A percentile compares a stretch with the other conserved stretches of the same genome.
These are phyloP conservation scores for Nematostella vectensis DNA, from an alignment of 92 coral and sea anemone species.

Conservation along the genomic window DNA sequence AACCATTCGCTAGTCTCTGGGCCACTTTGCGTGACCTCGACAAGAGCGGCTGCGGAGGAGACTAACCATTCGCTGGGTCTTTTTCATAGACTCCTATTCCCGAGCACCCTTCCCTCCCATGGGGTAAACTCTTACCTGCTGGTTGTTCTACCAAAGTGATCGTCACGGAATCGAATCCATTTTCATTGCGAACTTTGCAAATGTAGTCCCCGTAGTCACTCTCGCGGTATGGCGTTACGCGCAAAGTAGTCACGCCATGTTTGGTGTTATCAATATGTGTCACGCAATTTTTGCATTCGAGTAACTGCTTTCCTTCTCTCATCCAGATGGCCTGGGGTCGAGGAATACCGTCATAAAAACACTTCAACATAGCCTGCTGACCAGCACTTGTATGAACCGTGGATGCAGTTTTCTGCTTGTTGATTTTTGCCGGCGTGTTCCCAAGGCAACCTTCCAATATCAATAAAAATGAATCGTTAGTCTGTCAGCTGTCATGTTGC, in stretches of 20 bases:
- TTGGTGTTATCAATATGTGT: constrained; percentile 37
- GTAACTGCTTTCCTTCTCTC: constrained; percentile 30
- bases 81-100: too few relatives aligned
- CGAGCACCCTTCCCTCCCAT: too few relatives aligned
- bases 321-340: constrained; percentile 52
- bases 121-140: constrained; percentile 14
- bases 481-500: too few relatives aligned
- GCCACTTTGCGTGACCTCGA: too few relatives aligned
- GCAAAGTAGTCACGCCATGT: constrained; percentile 40
- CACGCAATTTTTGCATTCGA: constrained; percentile 50
- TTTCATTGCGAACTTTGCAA: constrained; percentile 55
- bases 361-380: constrained; percentile 26
- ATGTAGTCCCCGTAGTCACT: constrained; percentile 63
- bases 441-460: too few relatives aligned
- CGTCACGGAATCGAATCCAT: constrained; percentile 51
- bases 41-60: too few relatives aligned
- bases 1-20: too few relatives aligned
- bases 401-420: constrained; percentile 20
- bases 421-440: constrained; percentile 16
- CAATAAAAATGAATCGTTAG: too few relatives aligned
- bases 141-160: constrained; percentile 26
- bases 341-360: constrained; percentile 45
- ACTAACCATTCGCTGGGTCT: too few relatives aligned
- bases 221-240: constrained; percentile 62
- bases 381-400: constrained; percentile 27